Conservation (phyloP, 2,113 vertebrate genomes). For the Antechinus stuartii region DNA sequence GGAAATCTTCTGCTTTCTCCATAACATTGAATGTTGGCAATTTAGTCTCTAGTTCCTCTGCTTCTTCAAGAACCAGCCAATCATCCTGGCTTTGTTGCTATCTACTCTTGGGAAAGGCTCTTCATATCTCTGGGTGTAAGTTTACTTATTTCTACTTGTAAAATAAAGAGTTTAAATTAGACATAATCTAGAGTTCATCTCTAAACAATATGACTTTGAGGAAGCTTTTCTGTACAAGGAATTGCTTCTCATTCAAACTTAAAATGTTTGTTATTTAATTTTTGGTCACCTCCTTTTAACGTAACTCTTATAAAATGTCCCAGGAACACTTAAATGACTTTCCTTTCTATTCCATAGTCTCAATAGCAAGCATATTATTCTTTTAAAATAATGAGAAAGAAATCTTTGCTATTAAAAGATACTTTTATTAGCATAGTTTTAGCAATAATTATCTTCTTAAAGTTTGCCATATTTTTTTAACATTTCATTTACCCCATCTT, state of each 20-base stretch:
- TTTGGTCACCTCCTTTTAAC: not conserved
- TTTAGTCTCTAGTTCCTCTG: too few relatives aligned
- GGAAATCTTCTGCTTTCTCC: too few relatives aligned
- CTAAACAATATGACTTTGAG: too few relatives aligned
- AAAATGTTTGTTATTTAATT: not conserved
- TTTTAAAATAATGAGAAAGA: not conserved
- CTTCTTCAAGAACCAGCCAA: too few relatives aligned
- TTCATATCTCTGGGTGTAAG: too few relatives aligned
- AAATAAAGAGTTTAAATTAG: too few relatives aligned
- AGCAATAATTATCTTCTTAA: constrained; percentile 38
- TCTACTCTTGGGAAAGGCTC: too few relatives aligned
- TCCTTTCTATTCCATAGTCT: not conserved
- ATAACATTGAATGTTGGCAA: too few relatives aligned
- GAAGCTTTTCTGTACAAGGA: not conserved
- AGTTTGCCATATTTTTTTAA: not conserved
- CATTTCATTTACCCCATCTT: not conserved
- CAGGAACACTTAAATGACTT: not conserved
- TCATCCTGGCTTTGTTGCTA: too few relatives aligned
- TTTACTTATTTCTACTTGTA: too few relatives aligned
- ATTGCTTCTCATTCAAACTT: not conserved
- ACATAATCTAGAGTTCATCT: too few relatives aligned
- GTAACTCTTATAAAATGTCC: constrained; percentile 8
- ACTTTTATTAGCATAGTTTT: constrained; percentile 23
- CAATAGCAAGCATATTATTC: fast-evolving
- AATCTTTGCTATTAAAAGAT: not conserved